A percentile compares a stretch with the other conserved stretches of the same genome.
Conservation (phyloP, 2,113 vertebrate genomes). For the Piliocolobus tephrosceles region DNA sequence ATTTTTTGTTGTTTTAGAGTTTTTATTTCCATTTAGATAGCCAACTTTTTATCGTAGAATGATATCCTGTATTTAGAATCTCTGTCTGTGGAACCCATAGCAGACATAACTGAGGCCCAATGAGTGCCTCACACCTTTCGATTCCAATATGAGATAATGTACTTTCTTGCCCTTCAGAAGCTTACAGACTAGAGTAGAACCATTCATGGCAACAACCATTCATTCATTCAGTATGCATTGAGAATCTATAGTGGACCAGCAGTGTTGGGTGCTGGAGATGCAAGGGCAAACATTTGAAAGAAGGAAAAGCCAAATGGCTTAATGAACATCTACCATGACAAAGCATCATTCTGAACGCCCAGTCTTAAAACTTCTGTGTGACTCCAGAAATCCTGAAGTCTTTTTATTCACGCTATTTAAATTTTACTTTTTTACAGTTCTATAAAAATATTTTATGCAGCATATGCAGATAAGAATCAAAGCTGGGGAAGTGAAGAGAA, state of each 20-base stretch:
- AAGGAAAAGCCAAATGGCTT: neutral
- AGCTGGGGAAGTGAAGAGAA: conserved; percentile 27
- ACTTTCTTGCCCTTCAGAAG: neutral
- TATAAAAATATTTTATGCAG: conserved; percentile 59
- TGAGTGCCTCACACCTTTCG: no score
- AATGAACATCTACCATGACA: neutral
- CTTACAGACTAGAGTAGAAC: neutral
- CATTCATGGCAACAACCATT: neutral
- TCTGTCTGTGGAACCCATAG: neutral
- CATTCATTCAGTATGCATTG: neutral
- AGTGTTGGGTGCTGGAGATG: neutral
- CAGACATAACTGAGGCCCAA: neutral
- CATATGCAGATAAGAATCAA: conserved; percentile 57
- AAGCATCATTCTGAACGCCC: neutral
- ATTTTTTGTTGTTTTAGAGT: neutral
- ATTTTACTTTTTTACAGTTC: conserved; percentile 46
- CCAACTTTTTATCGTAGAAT: neutral
- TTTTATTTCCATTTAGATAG: conserved; percentile 55
- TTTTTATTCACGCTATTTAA: conserved; percentile 44
- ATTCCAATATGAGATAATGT: neutral
- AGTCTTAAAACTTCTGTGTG: neutral
- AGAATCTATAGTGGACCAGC: neutral
- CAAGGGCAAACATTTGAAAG: neutral
- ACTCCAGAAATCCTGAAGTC: conserved; percentile 9
- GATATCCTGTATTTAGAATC: neutral